phyloP scores from a whole-genome alignment of 1,140 invertebrate species.

The Berghia stephanieae region DNA sequence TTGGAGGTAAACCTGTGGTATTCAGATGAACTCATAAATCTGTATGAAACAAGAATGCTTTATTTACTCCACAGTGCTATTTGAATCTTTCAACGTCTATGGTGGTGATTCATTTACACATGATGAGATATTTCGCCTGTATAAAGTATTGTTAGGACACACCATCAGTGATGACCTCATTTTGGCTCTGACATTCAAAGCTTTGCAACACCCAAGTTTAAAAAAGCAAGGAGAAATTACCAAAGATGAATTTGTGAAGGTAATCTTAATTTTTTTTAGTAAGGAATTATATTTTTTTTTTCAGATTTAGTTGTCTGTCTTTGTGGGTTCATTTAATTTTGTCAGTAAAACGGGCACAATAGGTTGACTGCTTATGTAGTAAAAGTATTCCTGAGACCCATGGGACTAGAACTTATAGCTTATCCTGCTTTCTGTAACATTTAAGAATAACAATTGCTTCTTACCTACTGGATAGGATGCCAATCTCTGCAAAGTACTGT shows the following conservation, averaged over 20 bases:
- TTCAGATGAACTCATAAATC: too few relatives aligned
- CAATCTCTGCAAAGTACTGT: too few relatives aligned
- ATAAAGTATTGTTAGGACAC: conserved; percentile 43
- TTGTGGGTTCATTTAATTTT: too few relatives aligned
- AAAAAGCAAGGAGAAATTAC: conserved; percentile 45
- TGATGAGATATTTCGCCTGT: conserved; percentile 52
- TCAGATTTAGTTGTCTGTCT: background rate
- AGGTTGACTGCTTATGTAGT: too few relatives aligned
- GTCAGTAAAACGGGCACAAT: too few relatives aligned
- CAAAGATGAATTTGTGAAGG: conserved; percentile 48
- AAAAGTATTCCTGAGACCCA: too few relatives aligned
- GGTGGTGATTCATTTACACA: conserved; percentile 40
- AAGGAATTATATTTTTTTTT: background rate
- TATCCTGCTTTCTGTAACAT: too few relatives aligned
- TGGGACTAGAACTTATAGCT: too few relatives aligned
- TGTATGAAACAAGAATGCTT: too few relatives aligned
- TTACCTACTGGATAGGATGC: too few relatives aligned
- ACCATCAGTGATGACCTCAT: conserved; percentile 53
- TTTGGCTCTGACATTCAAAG: conserved; percentile 46
- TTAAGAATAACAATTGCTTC: too few relatives aligned
- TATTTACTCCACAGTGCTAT: conserved; percentile 47
- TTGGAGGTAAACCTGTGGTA: too few relatives aligned
- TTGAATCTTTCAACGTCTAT: conserved; percentile 52
- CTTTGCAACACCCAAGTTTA: conserved; percentile 41
- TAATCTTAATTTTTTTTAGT: conserved; percentile 25